Base-by-base conservation (phyloP, 2,113 vertebrate genomes). In the Etia nguti region DNA sequence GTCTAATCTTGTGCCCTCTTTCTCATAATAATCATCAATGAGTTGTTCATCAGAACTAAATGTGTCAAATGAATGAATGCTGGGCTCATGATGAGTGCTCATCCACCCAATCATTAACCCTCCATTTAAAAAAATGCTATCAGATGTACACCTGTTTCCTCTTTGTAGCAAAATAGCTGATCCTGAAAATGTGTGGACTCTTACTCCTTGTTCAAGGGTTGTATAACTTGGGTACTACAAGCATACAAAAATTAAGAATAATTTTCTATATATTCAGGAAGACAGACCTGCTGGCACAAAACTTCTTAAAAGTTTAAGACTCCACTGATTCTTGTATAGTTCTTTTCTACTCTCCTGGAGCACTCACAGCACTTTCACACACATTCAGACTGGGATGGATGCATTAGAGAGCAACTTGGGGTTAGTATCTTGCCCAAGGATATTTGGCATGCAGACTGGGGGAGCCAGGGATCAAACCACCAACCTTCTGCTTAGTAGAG, bases 41-140 rank as follows among this genome's bases (percentile, higher is more conserved):
- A 62, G 16, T 62, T 62, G 16, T 20, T 62, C 0, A 34, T 20
- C 59, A 62, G 5, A 60, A 60, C 34, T 1, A 60, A 60, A 60
- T 60, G 29, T 60, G 29, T 34, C 0, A 16, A 34, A 60, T 0
- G 0, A 34, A 60, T 1, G 57, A 10, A 20, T 60, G 16, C 57
- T 10, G 16, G 5, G 16, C 57, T 34, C 57, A 60, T 60, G n/a
- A n/a, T n/a, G n/a, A n/a, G n/a, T n/a, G 57, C 57, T 60, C 9
- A 2, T 60, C 57, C 57, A 60, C 57, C 8, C 26, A 60, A 34
- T 0, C 57, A 60, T 60, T 1, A 60, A 60, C 57, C 57, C 5
- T 60, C 57, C 16, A 60, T 60, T 34, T 59, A 1, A 59, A 26
- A 59, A 59, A 59, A 59, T 31, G 15, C 13, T 59, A 2, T 59